These are phyloP conservation scores for Mellivora capensis DNA, from an alignment of 2,113 vertebrate species.

Conservation along the genomic window DNA sequence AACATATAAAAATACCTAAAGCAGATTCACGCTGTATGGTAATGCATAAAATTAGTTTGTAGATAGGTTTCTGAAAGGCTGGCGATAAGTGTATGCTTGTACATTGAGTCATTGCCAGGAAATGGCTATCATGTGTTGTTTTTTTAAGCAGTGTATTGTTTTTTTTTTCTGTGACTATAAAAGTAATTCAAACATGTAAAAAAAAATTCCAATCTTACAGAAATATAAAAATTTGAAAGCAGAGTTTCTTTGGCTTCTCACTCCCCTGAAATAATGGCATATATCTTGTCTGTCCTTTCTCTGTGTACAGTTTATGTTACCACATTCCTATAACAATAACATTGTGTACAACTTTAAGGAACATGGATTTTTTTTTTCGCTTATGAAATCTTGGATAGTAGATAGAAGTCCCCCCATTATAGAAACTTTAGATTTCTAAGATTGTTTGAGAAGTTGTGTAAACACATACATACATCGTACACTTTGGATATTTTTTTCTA, in stretches of 20 bases:
- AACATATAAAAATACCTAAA: conserved; percentile 14
- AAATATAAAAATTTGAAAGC: neutral
- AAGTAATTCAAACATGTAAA: neutral
- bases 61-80: neutral
- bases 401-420: neutral
- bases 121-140: neutral
- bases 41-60: conserved; percentile 3
- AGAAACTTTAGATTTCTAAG: neutral
- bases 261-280: neutral
- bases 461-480: too few species aligned
- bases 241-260: neutral
- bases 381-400: neutral
- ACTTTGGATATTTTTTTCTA: neutral
- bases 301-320: neutral
- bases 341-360: neutral
- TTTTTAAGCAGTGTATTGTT: neutral
- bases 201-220: neutral
- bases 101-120: neutral
- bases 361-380: neutral
- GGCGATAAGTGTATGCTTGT: neutral
- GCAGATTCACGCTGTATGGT: neutral
- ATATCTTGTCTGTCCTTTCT: neutral
- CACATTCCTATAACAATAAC: neutral
- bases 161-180: neutral
- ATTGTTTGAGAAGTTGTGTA: neutral